These are phyloP conservation scores for Drosophila saltans DNA, from an alignment of 1,140 invertebrate species.

Conservation along the genomic window DNA sequence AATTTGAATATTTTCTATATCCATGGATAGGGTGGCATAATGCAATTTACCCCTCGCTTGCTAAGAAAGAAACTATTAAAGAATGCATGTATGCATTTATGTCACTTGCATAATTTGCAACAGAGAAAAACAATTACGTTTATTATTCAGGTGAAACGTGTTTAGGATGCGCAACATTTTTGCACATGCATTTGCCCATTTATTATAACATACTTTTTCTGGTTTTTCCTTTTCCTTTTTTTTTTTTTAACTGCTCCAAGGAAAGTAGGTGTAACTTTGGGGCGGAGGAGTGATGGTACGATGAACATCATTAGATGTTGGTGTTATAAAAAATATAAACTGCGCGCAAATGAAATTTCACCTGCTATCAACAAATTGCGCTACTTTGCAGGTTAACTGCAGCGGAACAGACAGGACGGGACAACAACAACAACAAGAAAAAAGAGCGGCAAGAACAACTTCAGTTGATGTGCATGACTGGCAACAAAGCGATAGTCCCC, in stretches of 20 bases:
- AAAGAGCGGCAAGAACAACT: conserved; percentile 41
- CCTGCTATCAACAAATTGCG: conserved; percentile 81
- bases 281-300: not conserved
- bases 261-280: not conserved
- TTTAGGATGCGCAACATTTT: conserved; percentile 59
- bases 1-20: no score
- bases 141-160: conserved; percentile 65
- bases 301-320: conserved; percentile 66
- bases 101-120: conserved; percentile 32
- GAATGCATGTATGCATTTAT: conserved; percentile 5
- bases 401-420: conserved; percentile 67
- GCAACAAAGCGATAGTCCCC: conserved; percentile 67
- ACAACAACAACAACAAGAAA: conserved; percentile 25
- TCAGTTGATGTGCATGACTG: conserved; percentile 74
- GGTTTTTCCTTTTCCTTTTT: not conserved
- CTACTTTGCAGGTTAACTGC: conserved; percentile 81
- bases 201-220: conserved; percentile 23
- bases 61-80: not conserved
- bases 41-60: not conserved
- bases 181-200: conserved; percentile 43
- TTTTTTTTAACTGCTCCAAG: conserved; percentile 6
- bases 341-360: conserved; percentile 75
- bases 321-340: conserved; percentile 51
- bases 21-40: not conserved
- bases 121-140: conserved; percentile 72